phyloP scores from a whole-genome alignment of 2,888 invertebrate genomes.

The Nymphalis urticae region DNA sequence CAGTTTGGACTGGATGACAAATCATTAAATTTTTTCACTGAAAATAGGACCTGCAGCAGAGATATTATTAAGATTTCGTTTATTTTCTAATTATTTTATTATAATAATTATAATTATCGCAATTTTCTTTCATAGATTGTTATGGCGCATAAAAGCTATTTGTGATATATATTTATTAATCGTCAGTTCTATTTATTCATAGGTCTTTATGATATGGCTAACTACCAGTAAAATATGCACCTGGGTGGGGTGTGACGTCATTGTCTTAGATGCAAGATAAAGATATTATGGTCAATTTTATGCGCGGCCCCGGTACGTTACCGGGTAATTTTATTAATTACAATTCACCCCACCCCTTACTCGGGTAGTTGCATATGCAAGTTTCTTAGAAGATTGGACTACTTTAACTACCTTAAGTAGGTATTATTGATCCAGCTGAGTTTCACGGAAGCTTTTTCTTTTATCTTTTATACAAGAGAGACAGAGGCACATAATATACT shows the following conservation, averaged over 20 bases:
- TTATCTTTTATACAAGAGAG: too few species aligned
- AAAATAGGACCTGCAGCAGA: too few species aligned
- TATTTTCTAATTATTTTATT: too few species aligned
- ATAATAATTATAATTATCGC: too few species aligned
- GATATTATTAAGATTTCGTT: too few species aligned
- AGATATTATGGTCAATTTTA: conserved; percentile 39
- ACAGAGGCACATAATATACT: too few species aligned
- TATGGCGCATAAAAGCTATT: too few species aligned
- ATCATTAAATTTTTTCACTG: too few species aligned
- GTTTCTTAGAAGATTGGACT: background rate
- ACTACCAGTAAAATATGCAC: conserved; percentile 50
- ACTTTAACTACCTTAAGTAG: background rate
- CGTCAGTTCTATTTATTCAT: conserved; percentile 16
- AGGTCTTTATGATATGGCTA: conserved; percentile 48
- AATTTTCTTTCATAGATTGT: too few species aligned
- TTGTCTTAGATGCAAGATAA: conserved; percentile 63
- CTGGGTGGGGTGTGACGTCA: conserved; percentile 53
- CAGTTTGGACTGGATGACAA: too few species aligned
- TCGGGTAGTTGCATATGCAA: background rate
- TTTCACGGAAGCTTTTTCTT: too few species aligned
- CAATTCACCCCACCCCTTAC: conserved; percentile 3
- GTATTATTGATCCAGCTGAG: too few species aligned
- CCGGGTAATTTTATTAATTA: conserved; percentile 35
- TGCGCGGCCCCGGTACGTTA: conserved; percentile 14
- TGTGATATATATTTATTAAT: background rate